These are phyloP conservation scores for Colletes latitarsis DNA, from an alignment of 1,140 invertebrate genomes.

Conservation along the genomic window DNA sequence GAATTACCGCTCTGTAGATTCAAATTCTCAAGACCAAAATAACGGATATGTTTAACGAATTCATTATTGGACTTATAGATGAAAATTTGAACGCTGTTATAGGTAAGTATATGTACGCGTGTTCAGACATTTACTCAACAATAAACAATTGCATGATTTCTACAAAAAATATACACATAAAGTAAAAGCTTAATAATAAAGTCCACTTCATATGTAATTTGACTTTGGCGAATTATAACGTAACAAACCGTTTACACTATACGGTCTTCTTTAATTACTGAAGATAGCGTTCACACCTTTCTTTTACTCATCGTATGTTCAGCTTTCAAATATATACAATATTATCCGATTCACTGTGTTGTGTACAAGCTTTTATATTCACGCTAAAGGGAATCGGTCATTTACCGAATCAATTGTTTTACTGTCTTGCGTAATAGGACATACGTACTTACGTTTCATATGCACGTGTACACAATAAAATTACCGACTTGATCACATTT, in stretches of 20 bases:
- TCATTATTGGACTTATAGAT: background rate
- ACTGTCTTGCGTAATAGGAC: no score
- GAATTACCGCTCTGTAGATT: background rate
- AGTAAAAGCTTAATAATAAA: background rate
- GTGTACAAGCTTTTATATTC: no score
- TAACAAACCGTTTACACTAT: background rate
- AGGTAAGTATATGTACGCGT: background rate
- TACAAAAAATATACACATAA: background rate
- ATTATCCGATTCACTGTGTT: no score
- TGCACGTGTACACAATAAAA: no score
- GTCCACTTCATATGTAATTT: slow-evolving; percentile 6
- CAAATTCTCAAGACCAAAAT: background rate
- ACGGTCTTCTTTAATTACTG: no score
- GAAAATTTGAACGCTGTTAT: background rate
- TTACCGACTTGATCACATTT: no score
- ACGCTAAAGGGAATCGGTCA: no score
- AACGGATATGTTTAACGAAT: background rate
- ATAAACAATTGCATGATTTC: background rate
- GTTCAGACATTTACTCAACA: background rate
- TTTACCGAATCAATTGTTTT: no score
- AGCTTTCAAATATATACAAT: no score
- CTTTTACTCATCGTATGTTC: no score
- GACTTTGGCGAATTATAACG: background rate
- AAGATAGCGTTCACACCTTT: no score
- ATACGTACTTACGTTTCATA: no score